Percentiles rank a stretch among this genome's conserved stretches.
These are phyloP conservation scores for Melanophora roralis DNA, from an alignment of 2,888 invertebrate species.

Conservation along the genomic window DNA sequence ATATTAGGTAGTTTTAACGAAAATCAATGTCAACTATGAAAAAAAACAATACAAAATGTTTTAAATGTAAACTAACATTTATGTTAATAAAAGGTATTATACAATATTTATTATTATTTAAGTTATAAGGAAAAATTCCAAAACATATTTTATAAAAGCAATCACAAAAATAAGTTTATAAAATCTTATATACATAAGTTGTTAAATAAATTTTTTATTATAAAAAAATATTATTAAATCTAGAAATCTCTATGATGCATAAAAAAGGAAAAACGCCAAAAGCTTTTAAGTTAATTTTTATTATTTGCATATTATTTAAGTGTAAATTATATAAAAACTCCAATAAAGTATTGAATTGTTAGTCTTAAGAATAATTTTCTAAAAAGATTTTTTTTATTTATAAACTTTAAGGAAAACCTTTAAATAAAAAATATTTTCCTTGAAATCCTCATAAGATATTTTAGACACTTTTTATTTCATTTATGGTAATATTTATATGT, in stretches of 20 bases:
- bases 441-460: no score
- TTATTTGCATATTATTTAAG: not conserved
- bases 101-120: not conserved
- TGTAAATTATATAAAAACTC: conserved; percentile 17
- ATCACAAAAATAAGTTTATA: not conserved
- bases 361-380: no score
- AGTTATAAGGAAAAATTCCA: not conserved
- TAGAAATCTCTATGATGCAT: no score
- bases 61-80: conserved; percentile 21
- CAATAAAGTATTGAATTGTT: no score
- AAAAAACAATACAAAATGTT: not conserved
- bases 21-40: conserved; percentile 31
- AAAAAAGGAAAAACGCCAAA: no score
- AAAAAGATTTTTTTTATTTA: no score
- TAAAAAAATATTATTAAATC: no score
- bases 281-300: no score
- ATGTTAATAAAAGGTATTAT: conserved; percentile 11
- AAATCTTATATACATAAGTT: no score
- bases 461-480: no score
- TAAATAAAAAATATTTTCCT: not conserved
- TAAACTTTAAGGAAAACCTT: not conserved
- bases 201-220: no score
- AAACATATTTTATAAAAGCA: conserved; percentile 24
- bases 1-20: conserved; percentile 12
- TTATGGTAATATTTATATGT: no score